phyloP scores from a whole-genome alignment of 2,113 vertebrate genomes.

The Platycercus adscitus region DNA sequence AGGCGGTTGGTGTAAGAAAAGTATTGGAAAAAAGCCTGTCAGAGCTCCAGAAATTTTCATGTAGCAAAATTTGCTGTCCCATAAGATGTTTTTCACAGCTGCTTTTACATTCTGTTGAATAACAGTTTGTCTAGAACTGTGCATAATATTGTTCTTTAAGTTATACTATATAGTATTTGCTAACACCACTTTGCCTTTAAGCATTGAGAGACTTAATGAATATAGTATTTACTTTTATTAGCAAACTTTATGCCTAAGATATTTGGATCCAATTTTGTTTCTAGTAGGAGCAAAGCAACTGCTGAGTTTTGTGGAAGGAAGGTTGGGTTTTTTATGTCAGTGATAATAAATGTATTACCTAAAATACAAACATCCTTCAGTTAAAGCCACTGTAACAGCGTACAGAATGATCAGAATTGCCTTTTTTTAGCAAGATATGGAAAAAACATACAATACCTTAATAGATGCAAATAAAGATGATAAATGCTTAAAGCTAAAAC shows the following conservation, averaged over 20 bases:
- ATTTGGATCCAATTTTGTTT: constrained; percentile 27
- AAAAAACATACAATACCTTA: neutral
- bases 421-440: neutral
- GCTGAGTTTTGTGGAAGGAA: constrained; percentile 18
- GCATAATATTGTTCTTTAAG: neutral
- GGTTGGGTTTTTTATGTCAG: constrained; percentile 23
- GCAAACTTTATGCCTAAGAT: neutral
- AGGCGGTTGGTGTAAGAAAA: neutral
- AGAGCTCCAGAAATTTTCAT: constrained; percentile 23
- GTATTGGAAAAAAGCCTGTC: constrained; percentile 3
- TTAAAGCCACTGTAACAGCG: constrained; percentile 12
- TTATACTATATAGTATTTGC: neutral
- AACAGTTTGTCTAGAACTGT: neutral
- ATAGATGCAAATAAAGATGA: neutral
- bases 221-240: neutral
- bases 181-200: constrained; percentile 52
- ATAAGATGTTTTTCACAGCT: neutral
- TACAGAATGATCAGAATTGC: neutral
- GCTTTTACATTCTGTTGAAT: neutral
- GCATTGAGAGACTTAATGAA: neutral
- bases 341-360: neutral
- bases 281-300: neutral
- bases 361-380: neutral
- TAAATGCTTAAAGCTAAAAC: neutral
- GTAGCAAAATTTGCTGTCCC: neutral